Base-by-base conservation (phyloP, 1,140 invertebrate genomes). In the Lepidurus arcticus region DNA sequence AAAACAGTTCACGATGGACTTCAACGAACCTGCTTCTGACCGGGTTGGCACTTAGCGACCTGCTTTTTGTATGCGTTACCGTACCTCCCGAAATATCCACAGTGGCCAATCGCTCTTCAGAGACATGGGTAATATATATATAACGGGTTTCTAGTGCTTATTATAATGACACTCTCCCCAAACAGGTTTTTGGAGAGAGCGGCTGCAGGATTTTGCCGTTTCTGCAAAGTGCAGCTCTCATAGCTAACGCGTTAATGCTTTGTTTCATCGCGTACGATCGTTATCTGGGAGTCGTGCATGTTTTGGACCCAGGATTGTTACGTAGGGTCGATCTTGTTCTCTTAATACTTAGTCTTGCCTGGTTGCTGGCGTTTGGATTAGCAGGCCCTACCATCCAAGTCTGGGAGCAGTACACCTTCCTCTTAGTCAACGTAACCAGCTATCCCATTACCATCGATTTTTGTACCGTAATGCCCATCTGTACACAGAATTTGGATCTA, bases 211-310 rank as follows among this genome's bases (percentile, higher is more conserved):
- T 21, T 26, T 45, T 80, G 10, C 75, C 79, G 6, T 80, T 73
- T 74, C 76, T 80, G 42, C 79, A 80, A 24, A 80, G 65, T 24
- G 65, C 45, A 21, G 75, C 79, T 13, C 77, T 80, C 13, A 42
- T 80, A 7, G 73, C 53, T 7, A 80, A 80, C 73, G 76, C 79
- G 16, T 16, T 77, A 21, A 77, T 78, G 44, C 43, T 80, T n/a
- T 80, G 76, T 47, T 44, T 80, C n/a, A 80, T 80, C 53, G 79
- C 79, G 42, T 78, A 77, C 13, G 79, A 80, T 74, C 79, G 79
- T 21, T 80, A 80, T 74, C 42, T 74, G 13, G 77, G 79, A 11
- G 79, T 80, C 7, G 79, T 80, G n/a, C 76, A 24, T 42, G 45
- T 26, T 26, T 76, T 26, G n/a, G 44, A 34, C 65, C 44, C 34